Evolutionary conservation across 2,113 vertebrate genomes (phyloP).

Genomic region (Sprattus sprattus): DNA sequence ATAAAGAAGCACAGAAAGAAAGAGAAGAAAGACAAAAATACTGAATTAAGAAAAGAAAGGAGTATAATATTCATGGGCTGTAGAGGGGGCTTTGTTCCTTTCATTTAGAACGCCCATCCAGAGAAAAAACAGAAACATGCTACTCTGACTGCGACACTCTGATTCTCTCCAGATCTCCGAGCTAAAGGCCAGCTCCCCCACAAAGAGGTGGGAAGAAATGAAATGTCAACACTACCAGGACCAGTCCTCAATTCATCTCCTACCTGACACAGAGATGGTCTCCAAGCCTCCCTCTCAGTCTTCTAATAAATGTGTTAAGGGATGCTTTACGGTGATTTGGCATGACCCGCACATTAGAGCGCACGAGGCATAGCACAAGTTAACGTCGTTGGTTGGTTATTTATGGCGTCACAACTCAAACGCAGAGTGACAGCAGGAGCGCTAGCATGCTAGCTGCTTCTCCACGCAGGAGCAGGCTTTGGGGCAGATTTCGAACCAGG

Average conservation of each 20-base stretch:
- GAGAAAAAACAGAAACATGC: neutral
- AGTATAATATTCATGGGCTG: neutral
- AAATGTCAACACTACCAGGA: conserved; percentile 57
- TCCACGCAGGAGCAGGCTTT: neutral
- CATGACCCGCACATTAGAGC: conserved; percentile 38
- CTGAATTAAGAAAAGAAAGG: neutral
- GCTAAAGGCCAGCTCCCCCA: neutral
- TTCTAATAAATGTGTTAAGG: conserved; percentile 60
- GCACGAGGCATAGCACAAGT: conserved; percentile 17
- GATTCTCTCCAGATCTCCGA: neutral
- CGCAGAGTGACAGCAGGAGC: neutral
- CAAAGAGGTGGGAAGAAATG: conserved; percentile 52
- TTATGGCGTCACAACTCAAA: conserved; percentile 33
- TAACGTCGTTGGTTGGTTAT: conserved; percentile 33
- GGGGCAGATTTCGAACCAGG: neutral
- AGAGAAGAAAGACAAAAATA: neutral
- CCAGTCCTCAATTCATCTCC: conserved; percentile 66
- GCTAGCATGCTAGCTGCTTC: neutral
- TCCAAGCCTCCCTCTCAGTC: conserved; percentile 47
- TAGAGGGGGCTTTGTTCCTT: neutral
- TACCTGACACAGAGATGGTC: conserved; percentile 62
- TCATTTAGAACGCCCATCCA: neutral
- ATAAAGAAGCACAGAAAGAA: neutral
- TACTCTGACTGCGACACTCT: neutral
- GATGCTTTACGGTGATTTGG: conserved; percentile 54